Evolutionary conservation across 92 coral and sea anemone genomes (phyloP).

Genomic region (Porites evermanni): DNA sequence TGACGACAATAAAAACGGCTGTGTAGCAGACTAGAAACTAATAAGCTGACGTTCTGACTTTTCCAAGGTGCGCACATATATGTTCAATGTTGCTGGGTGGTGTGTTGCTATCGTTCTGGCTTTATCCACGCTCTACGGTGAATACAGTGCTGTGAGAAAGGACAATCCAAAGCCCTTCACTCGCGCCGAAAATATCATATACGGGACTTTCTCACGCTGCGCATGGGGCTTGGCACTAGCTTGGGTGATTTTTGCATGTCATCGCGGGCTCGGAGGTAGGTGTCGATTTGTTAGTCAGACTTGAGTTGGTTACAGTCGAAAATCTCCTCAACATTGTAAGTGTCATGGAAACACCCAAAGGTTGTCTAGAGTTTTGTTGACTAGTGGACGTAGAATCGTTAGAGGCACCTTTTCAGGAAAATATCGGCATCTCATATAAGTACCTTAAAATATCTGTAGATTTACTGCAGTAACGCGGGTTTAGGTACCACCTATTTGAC

Average conservation of each 20-base stretch:
- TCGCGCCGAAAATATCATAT: conserved; percentile 67
- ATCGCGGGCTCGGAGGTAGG: conserved; percentile 87
- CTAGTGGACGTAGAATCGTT: too few species aligned
- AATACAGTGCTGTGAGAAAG: conserved; percentile 56
- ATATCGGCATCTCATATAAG: too few species aligned
- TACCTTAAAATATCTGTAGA: too few species aligned
- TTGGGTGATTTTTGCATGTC: conserved; percentile 93
- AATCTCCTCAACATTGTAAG: too few species aligned
- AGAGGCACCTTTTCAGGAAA: too few species aligned
- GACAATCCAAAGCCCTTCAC: conserved; percentile 63
- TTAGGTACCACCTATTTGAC: too few species aligned
- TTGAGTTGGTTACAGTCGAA: too few species aligned
- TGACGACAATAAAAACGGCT: too few species aligned
- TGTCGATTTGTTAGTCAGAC: background rate
- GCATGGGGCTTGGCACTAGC: conserved; percentile 92
- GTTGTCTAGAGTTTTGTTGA: too few species aligned
- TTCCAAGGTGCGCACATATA: background rate
- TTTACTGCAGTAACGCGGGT: too few species aligned
- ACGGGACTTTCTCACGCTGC: conserved; percentile 75
- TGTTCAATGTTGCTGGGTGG: conserved; percentile 67
- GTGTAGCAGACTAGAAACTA: background rate
- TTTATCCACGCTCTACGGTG: conserved; percentile 74
- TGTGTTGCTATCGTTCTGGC: conserved; percentile 68
- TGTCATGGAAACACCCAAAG: too few species aligned
- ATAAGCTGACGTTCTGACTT: background rate